Conservation (phyloP, 2,797 vertebrate genomes). For the Loris lydekkerianus region DNA sequence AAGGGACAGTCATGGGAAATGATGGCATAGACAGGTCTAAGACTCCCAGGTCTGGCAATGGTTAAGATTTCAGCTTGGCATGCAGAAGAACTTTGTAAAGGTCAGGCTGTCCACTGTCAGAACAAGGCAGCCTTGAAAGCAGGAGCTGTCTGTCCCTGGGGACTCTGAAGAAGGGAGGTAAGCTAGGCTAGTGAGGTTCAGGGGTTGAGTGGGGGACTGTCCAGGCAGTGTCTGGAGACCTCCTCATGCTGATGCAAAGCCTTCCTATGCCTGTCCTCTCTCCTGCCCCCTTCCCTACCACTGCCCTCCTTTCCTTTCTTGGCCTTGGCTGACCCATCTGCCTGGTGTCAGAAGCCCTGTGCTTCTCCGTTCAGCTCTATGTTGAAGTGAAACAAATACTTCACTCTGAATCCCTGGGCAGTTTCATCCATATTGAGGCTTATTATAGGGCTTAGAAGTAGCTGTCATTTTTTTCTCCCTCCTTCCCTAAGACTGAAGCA, state of each 20-base stretch:
- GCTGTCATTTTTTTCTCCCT: not conserved
- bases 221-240: not conserved
- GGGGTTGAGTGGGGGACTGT: not conserved
- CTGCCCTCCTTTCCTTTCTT: no score
- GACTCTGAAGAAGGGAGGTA: not conserved
- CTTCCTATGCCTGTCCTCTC: not conserved
- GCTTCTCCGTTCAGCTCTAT: not conserved
- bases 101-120: no score
- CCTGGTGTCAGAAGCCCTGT: not conserved
- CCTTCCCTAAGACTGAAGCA: not conserved
- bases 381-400: not conserved
- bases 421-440: not conserved
- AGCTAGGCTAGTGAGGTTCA: not conserved
- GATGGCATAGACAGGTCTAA: not conserved
- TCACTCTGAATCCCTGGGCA: not conserved
- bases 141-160: not conserved
- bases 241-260: not conserved
- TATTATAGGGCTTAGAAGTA: not conserved
- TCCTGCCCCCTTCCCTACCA: not conserved
- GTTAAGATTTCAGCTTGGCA: not conserved
- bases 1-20: not conserved
- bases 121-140: not conserved
- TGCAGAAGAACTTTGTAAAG: not conserved
- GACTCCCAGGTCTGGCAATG: not conserved
- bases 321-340: not conserved